Percentiles rank a stretch among this genome's conserved stretches.
Conservation (phyloP, 1,140 invertebrate genomes). For the Neotoxoptera formosana region DNA sequence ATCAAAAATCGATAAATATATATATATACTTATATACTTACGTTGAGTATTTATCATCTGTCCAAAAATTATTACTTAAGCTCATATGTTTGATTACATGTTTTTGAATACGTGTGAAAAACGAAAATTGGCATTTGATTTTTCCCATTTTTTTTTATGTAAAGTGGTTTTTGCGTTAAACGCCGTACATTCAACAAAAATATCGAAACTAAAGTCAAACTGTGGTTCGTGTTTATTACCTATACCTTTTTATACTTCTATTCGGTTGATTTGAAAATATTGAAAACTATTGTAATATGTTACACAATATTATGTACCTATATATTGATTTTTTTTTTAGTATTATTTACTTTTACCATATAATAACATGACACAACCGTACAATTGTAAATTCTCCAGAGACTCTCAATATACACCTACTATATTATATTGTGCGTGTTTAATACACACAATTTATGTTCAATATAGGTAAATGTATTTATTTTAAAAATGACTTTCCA, state of each 20-base stretch:
- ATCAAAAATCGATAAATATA: not conserved
- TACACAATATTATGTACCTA: not conserved
- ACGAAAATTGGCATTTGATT: not conserved
- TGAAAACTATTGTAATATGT: not conserved
- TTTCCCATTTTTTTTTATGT: not conserved
- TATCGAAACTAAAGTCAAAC: not conserved
- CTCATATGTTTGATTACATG: not conserved
- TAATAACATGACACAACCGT: not conserved
- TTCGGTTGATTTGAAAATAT: not conserved
- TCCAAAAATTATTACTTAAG: not conserved
- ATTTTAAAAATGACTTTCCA: not conserved
- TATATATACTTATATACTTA: not conserved
- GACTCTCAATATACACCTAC: not conserved
- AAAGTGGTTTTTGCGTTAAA: not conserved
- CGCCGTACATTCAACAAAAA: not conserved
- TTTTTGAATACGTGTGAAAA: not conserved
- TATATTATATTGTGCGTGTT: not conserved
- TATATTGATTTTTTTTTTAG: not conserved
- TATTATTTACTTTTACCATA: not conserved
- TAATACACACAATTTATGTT: not conserved
- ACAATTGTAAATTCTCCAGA: not conserved
- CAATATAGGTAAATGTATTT: not conserved
- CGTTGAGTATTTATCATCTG: conserved; percentile 4
- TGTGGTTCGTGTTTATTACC: not conserved
- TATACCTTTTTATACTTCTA: not conserved